Percentiles rank a stretch among this genome's conserved stretches.
phyloP scores from a whole-genome alignment of 2,113 vertebrate species.

The Anthoscopus minutus region DNA sequence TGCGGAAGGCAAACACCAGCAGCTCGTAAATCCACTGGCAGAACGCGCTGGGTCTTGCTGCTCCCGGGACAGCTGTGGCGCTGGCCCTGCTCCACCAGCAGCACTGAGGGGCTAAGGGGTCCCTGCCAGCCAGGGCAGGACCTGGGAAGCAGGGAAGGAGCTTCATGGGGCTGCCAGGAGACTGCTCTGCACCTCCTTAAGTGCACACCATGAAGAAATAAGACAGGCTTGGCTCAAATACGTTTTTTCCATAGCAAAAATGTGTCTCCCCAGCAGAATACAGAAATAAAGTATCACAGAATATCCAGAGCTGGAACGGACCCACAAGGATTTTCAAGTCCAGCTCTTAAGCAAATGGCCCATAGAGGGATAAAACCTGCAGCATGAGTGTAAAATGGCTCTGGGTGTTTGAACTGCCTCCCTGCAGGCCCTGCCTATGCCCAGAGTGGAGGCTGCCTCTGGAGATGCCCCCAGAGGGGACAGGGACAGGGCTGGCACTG shows the following conservation, averaged over 20 bases:
- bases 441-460: accelerated
- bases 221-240: not conserved
- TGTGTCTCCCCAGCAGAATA: not conserved
- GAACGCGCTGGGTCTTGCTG: accelerated
- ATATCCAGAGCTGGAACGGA: not conserved
- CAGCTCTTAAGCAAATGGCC: not conserved
- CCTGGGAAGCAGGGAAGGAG: not conserved
- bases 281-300: not conserved
- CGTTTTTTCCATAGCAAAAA: not conserved
- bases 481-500: not conserved
- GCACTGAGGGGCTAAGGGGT: not conserved
- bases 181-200: not conserved
- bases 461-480: not conserved
- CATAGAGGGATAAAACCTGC: not conserved
- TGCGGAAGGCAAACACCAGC: slow-evolving; percentile 5
- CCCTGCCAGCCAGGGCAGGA: not conserved
- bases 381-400: not conserved
- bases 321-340: not conserved
- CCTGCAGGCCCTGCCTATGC: not conserved
- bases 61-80: not conserved
- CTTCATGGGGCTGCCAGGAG: not conserved
- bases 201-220: not conserved
- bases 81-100: not conserved
- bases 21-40: slow-evolving; percentile 17
- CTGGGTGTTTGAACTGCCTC: not conserved